phyloP scores from a whole-genome alignment of 2,797 vertebrate species.

The Gallinago solitaria region DNA sequence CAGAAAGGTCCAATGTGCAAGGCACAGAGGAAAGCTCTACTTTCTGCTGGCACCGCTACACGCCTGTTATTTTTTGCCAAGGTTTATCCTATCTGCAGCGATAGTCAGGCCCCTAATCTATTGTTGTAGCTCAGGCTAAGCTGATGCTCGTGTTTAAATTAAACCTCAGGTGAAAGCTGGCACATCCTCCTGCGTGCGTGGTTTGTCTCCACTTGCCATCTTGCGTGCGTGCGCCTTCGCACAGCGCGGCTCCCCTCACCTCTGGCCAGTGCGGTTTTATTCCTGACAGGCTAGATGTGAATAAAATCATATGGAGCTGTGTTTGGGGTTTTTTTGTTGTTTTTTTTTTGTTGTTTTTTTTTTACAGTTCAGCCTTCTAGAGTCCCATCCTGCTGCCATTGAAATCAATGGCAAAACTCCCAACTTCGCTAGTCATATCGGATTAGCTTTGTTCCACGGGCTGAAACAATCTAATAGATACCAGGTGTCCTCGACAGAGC shows the following conservation, averaged over 20 bases:
- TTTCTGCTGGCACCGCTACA: background rate
- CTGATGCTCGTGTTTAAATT: constrained; percentile 30
- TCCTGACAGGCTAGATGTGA: constrained; percentile 47
- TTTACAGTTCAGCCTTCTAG: constrained; percentile 40
- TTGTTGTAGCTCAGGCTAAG: background rate
- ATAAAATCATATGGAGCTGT: constrained; percentile 54
- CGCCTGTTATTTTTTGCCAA: background rate
- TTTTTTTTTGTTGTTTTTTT: background rate
- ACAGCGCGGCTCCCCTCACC: background rate
- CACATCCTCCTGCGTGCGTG: background rate
- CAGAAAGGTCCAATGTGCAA: background rate
- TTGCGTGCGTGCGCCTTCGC: background rate
- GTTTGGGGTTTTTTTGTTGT: constrained; percentile 1
- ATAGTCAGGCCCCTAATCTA: constrained; percentile 16
- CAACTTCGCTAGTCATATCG: constrained; percentile 33
- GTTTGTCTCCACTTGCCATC: background rate
- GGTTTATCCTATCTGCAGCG: background rate
- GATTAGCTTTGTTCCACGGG: constrained; percentile 52
- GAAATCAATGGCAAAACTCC: constrained; percentile 55
- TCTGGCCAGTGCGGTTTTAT: background rate
- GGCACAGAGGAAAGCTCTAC: background rate
- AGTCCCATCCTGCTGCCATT: constrained; percentile 35
- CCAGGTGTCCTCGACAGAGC: constrained; percentile 46
- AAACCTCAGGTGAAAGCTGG: constrained; percentile 45
- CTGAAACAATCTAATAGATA: constrained; percentile 68